Base-by-base conservation (phyloP, 2,888 invertebrate genomes). In the Eristalis intricaria region DNA sequence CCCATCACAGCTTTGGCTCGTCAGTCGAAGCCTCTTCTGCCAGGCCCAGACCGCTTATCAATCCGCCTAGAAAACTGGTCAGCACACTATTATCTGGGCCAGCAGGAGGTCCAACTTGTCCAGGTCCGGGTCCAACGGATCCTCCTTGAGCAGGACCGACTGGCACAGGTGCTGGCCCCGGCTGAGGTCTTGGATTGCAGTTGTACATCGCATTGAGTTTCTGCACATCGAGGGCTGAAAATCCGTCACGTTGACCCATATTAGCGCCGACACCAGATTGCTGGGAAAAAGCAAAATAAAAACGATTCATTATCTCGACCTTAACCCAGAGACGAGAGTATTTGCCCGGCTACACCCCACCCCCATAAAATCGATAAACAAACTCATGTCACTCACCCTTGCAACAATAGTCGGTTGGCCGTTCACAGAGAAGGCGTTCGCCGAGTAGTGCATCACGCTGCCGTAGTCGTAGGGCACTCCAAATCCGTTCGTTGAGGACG, bases 391-490 rank as follows among this genome's bases (percentile, higher is more conserved):
- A 85, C 91, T 90, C 71, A 96, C 97, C 95, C 94, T 96, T 0
- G 97, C 93, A 43, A 95, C 93, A 71, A 97, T 96, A 0, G 97
- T 97, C 19, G 96, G 95, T 90, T 94, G 93, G 8, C 95, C 95
- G 91, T 97, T 97, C 79, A 90, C 94, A 2, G 97, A 96, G 93
- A 97, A 97, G 4, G 97, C 97, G 66, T 95, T 95, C 26, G 95
- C 94, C 0, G 97, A 97, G 92, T 97, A 97, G 91, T 97, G 97
- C 97, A 97, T 97, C 0, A 97, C 96, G 89, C 97, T 97, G 89
- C 95, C 95, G 91, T 96, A 97, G 92, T 97, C 97, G 90, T 97
- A 97, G 0, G 94, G 93, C 0, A 97, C 95, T 0, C 96, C 96
- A 90, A 94, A 96, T n/a, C 94, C 95, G 69, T 95, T 93, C 0